A percentile compares a stretch with the other conserved stretches of the same genome.
Conservation (phyloP, 92 coral and sea anemone species). For the Montipora capitata region DNA sequence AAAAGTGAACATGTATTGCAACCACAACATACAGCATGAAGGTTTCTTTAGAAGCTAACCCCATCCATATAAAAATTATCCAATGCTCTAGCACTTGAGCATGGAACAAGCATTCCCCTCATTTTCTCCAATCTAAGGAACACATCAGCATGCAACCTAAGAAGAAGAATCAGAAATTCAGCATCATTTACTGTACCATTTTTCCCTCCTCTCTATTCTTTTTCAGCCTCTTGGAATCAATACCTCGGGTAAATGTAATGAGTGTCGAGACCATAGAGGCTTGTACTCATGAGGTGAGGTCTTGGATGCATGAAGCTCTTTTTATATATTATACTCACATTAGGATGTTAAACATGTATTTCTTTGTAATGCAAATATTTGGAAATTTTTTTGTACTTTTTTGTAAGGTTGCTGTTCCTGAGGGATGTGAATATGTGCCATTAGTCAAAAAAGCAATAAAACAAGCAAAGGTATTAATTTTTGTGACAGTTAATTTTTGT, state of each 20-base stretch:
- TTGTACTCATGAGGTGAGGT: conserved; percentile 95
- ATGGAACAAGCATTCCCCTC: too few relatives aligned
- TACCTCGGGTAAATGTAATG: conserved; percentile 86
- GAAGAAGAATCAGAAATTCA: too few relatives aligned
- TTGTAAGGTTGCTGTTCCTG: conserved; percentile 90
- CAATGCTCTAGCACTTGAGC: too few relatives aligned
- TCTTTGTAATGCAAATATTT: not conserved
- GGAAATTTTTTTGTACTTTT: not conserved
- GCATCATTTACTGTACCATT: too few relatives aligned
- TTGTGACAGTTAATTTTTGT: too few relatives aligned
- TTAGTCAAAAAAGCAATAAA: conserved; percentile 83
- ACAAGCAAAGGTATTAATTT: conserved; percentile 88
- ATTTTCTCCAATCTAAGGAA: too few relatives aligned
- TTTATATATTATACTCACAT: not conserved
- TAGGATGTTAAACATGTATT: not conserved
- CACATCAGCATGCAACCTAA: too few relatives aligned
- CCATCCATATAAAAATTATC: too few relatives aligned
- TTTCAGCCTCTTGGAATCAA: conserved; percentile 89
- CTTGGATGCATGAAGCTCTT: too few relatives aligned
- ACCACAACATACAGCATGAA: too few relatives aligned
- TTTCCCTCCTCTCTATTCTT: not conserved
- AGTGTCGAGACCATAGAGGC: conserved; percentile 94
- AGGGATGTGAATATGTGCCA: conserved; percentile 88
- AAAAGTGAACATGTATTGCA: too few relatives aligned
- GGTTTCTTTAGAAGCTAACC: too few relatives aligned